Evolutionary conservation across 2,888 invertebrate genomes (phyloP).

Genomic region (Cosmia trapezina): DNA sequence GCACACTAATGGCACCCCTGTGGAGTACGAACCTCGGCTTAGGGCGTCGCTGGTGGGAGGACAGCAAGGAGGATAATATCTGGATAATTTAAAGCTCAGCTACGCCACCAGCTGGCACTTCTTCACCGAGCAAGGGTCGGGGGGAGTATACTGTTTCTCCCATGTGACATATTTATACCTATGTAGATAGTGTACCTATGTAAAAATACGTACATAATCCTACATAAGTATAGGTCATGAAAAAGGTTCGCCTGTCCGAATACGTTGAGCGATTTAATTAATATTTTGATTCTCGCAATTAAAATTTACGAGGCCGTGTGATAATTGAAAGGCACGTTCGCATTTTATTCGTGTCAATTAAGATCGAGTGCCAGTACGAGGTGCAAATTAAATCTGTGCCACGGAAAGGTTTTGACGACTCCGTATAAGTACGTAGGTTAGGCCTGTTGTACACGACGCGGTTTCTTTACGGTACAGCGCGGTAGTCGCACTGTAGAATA

Average conservation of each 20-base stretch:
- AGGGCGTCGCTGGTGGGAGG: too few species aligned
- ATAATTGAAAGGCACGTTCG: conserved; percentile 56
- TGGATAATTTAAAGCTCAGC: too few species aligned
- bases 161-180: too few species aligned
- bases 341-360: conserved; percentile 53
- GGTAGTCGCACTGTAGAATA: too few species aligned
- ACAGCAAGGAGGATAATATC: too few species aligned
- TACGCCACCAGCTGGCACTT: too few species aligned
- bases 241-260: conserved; percentile 44
- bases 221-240: conserved; percentile 12
- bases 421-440: not conserved
- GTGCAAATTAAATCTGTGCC: conserved; percentile 40
- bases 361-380: conserved; percentile 42
- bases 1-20: too few species aligned
- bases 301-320: conserved; percentile 46
- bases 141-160: too few species aligned
- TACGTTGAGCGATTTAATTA: conserved; percentile 39
- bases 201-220: not conserved
- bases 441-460: not conserved
- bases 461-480: too few species aligned
- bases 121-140: too few species aligned
- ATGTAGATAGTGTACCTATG: not conserved
- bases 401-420: not conserved
- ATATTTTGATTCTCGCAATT: conserved; percentile 51
- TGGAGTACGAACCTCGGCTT: too few species aligned